Base-by-base conservation (phyloP, 1,140 invertebrate genomes). In the Apis florea region DNA sequence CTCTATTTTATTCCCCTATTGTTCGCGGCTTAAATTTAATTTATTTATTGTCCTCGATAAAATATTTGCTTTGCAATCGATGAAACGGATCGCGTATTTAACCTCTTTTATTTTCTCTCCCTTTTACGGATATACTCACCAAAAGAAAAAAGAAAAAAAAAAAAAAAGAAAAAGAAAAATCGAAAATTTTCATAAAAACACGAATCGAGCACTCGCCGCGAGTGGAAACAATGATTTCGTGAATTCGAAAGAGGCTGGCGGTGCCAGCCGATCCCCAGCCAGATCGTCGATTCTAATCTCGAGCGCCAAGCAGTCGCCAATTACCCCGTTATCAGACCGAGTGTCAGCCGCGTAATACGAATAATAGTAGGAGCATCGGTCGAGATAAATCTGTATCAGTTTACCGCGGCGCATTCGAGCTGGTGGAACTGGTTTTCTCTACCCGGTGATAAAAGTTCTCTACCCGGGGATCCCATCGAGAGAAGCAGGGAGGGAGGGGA, bases 321-420 rank as follows among this genome's bases (percentile, higher is more conserved):
- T 79, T 79, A 79, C 76, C 67, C 71, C 67, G 67, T 79, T 79
- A 79, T 79, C 76, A 71, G 67, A 54, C 76, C 76, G 58, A 79
- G 40, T 63, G 76, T 79, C 76, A 79, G 47, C 76, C 76, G 47
- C 67, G 67, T 79, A 79, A 79, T 68, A 79, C 67, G 76, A 79
- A 79, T 79, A 79, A 79, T 71, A 71, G 76, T 53, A 71, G 67
- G 68, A 61, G 67, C 76, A 79, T 79, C 67, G 67, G 21, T 40
- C 56, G 58, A 79, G 76, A 79, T 79, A 79, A 79, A 79, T 79
- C 76, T 71, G 76, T 79, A 79, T 79, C 76, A 63, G 67, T 79
- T 71, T 79, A 79, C 76, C 76, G 11, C 53, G 67, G 67, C 24
- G 67, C 58, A 63, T 79, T 63, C 24, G 76, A 61, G 49, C 47